Conservation (phyloP, 2,888 invertebrate genomes). For the Stenodera caucasica region DNA sequence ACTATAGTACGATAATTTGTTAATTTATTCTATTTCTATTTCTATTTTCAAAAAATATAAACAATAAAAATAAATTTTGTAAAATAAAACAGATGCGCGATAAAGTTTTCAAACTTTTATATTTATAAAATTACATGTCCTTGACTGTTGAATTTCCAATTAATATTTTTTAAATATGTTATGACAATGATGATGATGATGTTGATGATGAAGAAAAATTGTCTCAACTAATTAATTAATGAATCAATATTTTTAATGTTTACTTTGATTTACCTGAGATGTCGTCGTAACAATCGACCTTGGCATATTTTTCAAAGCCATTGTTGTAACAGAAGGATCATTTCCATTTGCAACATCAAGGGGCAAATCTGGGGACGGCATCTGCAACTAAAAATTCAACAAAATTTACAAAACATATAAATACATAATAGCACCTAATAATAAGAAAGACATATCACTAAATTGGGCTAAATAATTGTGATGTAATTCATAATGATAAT, state of each 20-base stretch:
- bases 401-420: slow-evolving; percentile 3
- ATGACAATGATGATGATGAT: neutral
- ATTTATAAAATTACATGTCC: neutral
- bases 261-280: slow-evolving; percentile 47
- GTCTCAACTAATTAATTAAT: too few species aligned
- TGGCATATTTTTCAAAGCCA: slow-evolving; percentile 43
- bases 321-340: slow-evolving; percentile 45
- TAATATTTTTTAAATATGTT: too few species aligned
- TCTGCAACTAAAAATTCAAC: slow-evolving; percentile 43
- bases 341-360: slow-evolving; percentile 49
- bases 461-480: slow-evolving; percentile 8
- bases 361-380: slow-evolving; percentile 50
- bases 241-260: neutral
- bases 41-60: too few species aligned
- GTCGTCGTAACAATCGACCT: slow-evolving; percentile 47
- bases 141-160: neutral
- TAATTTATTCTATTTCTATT: too few species aligned
- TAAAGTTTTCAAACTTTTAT: neutral
- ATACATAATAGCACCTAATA: too few species aligned
- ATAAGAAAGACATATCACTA: too few species aligned
- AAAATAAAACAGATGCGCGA: neutral
- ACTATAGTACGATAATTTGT: too few species aligned
- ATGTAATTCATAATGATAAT: too few species aligned
- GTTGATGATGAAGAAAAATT: neutral
- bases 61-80: neutral